Base-by-base conservation (phyloP, 2,888 invertebrate genomes). In the Morpho deidamia region DNA sequence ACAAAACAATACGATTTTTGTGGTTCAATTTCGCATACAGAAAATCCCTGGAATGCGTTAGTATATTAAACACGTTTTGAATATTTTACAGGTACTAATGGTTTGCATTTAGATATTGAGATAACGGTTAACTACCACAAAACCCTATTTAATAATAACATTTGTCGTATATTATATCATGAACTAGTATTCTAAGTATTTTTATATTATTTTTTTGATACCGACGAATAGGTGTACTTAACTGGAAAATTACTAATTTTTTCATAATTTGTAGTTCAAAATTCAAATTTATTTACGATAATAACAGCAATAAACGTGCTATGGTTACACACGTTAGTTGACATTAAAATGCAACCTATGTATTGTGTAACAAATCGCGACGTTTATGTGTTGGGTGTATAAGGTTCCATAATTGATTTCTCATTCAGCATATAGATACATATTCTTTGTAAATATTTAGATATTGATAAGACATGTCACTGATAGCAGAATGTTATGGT, bases 401-500 rank as follows among this genome's bases (percentile, higher is more conserved):
- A 2, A 23, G 23, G 23, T 23, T 23, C 23, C 23, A 23, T 23
- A 23, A 32, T 42, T 32, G 42, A 42, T n/a, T 23, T 23, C 32
- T 42, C 32, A 23, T n/a, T 23, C 32, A 32, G 32, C 23, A 32
- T 32, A 42, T n/a, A 64, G 48, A 61, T n/a, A n/a, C n/a, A n/a
- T n/a, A n/a, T n/a, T n/a, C 52, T 42, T 59, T 58, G 62, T 65
- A 60, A 58, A 49, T 49, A 47, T 14, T 47, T 34, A 46, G 32
- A 43, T 46, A 43, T 48, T 41, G 23, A 23, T 23, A 23, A 23
- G 23, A 23, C 23, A 23, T 5, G 4, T 23, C 23, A 23, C 23
- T 23, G 5, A 23, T 5, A 23, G 23, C 23, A 23, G 23, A 23
- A 23, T 23, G 23, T 23, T 23, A 23, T 23, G 1, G 23, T 23